Percentiles rank a stretch among this genome's conserved stretches.
Conservation (phyloP, 2,797 vertebrate species). For the Anguilla anguilla region DNA sequence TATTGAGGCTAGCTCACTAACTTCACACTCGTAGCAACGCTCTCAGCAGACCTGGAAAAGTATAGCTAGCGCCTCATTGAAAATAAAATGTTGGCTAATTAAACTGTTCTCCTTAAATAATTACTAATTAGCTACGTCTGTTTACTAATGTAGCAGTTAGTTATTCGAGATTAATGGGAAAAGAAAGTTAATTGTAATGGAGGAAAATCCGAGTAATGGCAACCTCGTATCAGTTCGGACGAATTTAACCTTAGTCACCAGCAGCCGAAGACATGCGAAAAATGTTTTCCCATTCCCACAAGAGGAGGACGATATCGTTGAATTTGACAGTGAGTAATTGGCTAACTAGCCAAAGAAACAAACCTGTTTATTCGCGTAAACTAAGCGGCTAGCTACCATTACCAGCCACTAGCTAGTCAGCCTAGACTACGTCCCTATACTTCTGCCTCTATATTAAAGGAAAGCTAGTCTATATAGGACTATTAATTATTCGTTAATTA, state of each 20-base stretch:
- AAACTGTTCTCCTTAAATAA: not conserved
- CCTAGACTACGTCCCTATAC: too few species aligned
- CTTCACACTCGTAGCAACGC: too few species aligned
- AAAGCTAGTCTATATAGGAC: too few species aligned
- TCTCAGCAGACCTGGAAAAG: not conserved
- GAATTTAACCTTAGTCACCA: constrained; percentile 8
- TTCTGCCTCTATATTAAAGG: too few species aligned
- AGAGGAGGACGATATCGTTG: constrained; percentile 67
- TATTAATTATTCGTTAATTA: too few species aligned
- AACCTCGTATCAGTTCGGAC: constrained; percentile 38
- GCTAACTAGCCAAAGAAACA: not conserved
- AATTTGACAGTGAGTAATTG: constrained; percentile 75
- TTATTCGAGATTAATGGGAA: not conserved
- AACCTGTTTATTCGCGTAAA: not conserved
- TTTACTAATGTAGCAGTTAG: not conserved
- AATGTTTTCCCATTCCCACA: constrained; percentile 52
- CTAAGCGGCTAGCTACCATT: not conserved
- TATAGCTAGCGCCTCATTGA: not conserved
- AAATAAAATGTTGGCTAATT: not conserved
- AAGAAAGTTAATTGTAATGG: constrained; percentile 26
- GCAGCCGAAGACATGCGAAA: constrained; percentile 22
- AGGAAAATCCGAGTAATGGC: constrained; percentile 63
- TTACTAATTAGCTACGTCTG: not conserved
- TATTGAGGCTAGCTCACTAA: too few species aligned
- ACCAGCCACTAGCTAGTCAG: too few species aligned